Base-by-base conservation (phyloP, 2,797 vertebrate species). In the Limnodromus scolopaceus region DNA sequence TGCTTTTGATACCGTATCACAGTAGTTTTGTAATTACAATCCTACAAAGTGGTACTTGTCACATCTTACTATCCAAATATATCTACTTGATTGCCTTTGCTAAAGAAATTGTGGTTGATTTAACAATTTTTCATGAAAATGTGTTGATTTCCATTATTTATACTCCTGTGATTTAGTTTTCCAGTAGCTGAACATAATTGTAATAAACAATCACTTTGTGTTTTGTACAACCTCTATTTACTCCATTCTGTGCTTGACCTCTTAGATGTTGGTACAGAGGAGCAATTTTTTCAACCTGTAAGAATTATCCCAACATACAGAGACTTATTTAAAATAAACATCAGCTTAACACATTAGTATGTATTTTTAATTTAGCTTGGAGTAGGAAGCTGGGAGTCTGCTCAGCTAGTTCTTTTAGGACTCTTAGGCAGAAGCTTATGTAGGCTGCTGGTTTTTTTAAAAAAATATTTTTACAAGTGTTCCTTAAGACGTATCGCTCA, bases 381-480 rank as follows among this genome's bases (percentile, higher is more conserved):
- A 96, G 77, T 49, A 88, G 83, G 80, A 95, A 91, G 63, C 66
- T 88, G 36, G 39, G 39, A 88, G 84, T 84, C 61, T 90, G 69
- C 63, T 84, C 77, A 92, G 24, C 9, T 41, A 64, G 19, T 68
- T 91, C 76, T 90, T 88, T 72, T 58, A 61, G 39, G 48, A 83
- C 34, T 85, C 14, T 74, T 58, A 74, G 55, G 36, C 61, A 45
- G 57, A 85, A 94, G 84, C 19, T 91, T 83, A 53, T 64, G 55
- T 87, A 65, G 39, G 51, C 32, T 82, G 25, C 28, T 72, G 5
- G 3, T 16, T 90, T 78, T 22, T 34, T 10, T 5, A 61, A 46
- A 57, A 61, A 34, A 38, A 17, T 17, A 16, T 49, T 83, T 54
- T 80, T 87, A 41, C 23, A 82, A 90, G 25, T 34, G 13, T 61